A percentile compares a stretch with the other conserved stretches of the same genome.
phyloP scores from a whole-genome alignment of 2,888 invertebrate species.

The Heliconius sara region DNA sequence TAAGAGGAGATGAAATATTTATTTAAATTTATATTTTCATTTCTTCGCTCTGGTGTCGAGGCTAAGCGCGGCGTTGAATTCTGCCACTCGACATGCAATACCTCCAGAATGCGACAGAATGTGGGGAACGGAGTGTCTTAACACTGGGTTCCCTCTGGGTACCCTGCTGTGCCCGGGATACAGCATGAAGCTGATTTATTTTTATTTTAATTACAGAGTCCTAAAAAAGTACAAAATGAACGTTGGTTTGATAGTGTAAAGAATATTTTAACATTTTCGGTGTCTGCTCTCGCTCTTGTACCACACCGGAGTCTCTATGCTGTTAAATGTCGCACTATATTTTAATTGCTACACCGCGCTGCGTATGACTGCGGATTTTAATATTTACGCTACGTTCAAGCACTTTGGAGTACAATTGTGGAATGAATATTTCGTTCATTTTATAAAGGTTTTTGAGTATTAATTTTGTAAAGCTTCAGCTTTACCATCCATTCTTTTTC shows the following conservation, averaged over 20 bases:
- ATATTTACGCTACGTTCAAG: slow-evolving; percentile 34
- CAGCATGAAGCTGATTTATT: no score
- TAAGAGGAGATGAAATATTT: no score
- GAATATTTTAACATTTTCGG: background rate
- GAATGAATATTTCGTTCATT: slow-evolving; percentile 5
- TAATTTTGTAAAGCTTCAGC: background rate
- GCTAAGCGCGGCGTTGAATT: no score
- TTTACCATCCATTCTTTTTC: no score
- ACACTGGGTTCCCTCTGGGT: no score
- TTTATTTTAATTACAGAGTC: background rate
- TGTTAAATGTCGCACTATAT: slow-evolving; percentile 54
- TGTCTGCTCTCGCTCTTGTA: background rate
- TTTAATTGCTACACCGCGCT: slow-evolving; percentile 53
- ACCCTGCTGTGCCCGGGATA: no score
- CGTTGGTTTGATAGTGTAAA: background rate
- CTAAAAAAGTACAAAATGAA: background rate
- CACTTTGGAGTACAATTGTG: slow-evolving; percentile 37
- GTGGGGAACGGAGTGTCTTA: no score
- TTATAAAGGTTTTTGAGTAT: background rate
- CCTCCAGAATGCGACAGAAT: no score
- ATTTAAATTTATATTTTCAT: no score
- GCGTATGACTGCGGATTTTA: slow-evolving; percentile 50
- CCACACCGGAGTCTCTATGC: slow-evolving; percentile 35
- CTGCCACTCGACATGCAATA: no score
- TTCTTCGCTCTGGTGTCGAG: no score